Percentiles rank a stretch among this genome's conserved stretches.
phyloP scores from a whole-genome alignment of 2,888 invertebrate species.

The Drosophila eohydei region DNA sequence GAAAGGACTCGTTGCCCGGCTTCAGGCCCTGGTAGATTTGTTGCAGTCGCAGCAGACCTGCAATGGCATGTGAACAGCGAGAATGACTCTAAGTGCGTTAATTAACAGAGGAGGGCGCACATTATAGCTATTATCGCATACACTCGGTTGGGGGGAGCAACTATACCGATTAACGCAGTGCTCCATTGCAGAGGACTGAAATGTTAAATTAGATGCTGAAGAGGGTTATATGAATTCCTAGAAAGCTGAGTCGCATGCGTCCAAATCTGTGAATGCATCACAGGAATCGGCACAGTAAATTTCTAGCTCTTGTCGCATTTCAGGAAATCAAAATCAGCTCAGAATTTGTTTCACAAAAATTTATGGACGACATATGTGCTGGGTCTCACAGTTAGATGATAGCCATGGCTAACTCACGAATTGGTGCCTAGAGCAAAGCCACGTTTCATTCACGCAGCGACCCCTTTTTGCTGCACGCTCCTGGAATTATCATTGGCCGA shows the following conservation, averaged over 20 bases:
- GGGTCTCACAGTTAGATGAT: conserved; percentile 15
- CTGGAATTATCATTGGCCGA: conserved; percentile 39
- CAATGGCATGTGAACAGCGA: conserved; percentile 17
- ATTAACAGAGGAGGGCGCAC: conserved; percentile 1
- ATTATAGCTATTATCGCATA: conserved; percentile 6
- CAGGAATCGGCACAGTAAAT: background rate
- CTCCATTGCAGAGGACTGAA: no score
- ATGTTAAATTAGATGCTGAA: background rate
- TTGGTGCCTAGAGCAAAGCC: conserved; percentile 18
- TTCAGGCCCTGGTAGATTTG: conserved; percentile 96
- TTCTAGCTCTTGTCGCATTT: no score
- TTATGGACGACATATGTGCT: background rate
- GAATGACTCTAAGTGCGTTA: background rate
- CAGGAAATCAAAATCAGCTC: background rate
- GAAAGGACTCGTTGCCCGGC: conserved; percentile 93
- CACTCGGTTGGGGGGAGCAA: background rate
- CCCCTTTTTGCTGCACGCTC: background rate
- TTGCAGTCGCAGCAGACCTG: conserved; percentile 95
- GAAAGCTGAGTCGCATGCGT: no score
- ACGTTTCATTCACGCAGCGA: background rate
- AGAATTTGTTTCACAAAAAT: background rate
- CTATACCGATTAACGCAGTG: background rate
- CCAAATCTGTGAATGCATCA: background rate
- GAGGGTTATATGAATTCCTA: background rate
- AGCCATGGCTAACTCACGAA: conserved; percentile 1